Base-by-base conservation (phyloP, 2,113 vertebrate genomes). In the Ifrita kowaldi region DNA sequence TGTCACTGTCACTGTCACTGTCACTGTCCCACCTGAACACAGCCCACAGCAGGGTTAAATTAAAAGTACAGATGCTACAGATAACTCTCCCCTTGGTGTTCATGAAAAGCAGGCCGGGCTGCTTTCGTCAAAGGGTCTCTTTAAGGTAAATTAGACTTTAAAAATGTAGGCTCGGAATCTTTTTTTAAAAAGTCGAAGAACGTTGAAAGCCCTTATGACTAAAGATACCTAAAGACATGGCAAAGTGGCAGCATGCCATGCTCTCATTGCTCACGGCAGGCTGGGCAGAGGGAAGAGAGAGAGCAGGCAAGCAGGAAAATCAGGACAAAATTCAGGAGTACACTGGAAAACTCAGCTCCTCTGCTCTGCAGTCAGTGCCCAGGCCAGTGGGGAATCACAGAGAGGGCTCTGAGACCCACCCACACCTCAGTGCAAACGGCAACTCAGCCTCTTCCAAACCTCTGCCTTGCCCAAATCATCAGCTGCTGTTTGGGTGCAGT, bases 211-310 rank as follows among this genome's bases (percentile, higher is more conserved):
- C 68, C 87, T 91, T 32, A 23, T 82, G 81, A 86, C 67, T 86
- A 13, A 86, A 93, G 93, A 74, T 77, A 90, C 83, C 90, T 75
- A 86, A 63, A 92, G 92, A 95, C 94, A 90, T 17, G 83, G 90
- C 55, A 5, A 13, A 46, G 83, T 92, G 94, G 95, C 92, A 92
- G 86, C 3, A 3, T 90, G 94, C 92, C 95, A 92, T 1, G 35
- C 79, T n/a, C 50, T 30, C 88, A 32, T 93, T 88, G 91, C 93
- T 87, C 86, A 75, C 16, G 11, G 93, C 83, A 89, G 75, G 64
- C 42, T 81, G 83, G 86, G 90, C 94, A 90, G 49, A 73, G 44
- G 7, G 84, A 18, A 14, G 55, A 12, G 2, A 33, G 22, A 44
- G 60, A 85, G 79, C 87, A 78, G 65, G 76, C 83, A 60, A 39